Percentiles rank a stretch among this genome's conserved stretches.
Evolutionary conservation across 2,113 vertebrate genomes (phyloP).

Genomic region (Paralichthys olivaceus): DNA sequence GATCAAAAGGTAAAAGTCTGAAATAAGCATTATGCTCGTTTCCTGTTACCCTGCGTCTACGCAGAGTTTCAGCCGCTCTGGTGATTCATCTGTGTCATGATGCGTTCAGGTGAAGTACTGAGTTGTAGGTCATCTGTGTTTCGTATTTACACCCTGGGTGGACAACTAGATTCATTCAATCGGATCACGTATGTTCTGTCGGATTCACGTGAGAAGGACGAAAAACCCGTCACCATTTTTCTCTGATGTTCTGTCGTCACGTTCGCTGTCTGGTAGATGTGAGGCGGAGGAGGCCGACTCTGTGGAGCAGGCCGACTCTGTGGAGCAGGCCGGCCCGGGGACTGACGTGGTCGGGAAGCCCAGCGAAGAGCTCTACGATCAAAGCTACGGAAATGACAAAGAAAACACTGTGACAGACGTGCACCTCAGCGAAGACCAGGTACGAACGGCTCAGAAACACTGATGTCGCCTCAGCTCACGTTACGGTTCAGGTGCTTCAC

Average conservation of each 20-base stretch:
- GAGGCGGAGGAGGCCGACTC: constrained; percentile 22
- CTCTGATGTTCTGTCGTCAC: not conserved
- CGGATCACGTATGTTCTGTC: no score
- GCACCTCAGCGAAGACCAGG: constrained; percentile 31
- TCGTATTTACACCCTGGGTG: no score
- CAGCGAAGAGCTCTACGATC: constrained; percentile 71
- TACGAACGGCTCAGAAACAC: not conserved
- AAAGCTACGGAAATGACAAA: constrained; percentile 66
- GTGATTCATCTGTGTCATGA: no score
- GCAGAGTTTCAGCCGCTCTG: no score
- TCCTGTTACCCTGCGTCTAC: no score
- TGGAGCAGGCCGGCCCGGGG: constrained; percentile 60
- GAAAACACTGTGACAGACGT: constrained; percentile 62
- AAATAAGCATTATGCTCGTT: no score
- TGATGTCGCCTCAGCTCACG: not conserved
- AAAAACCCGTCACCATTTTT: no score
- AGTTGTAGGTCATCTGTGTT: not conserved
- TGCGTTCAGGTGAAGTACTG: not conserved
- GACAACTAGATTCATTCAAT: no score
- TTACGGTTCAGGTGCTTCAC: no score
- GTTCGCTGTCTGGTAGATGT: constrained; percentile 53
- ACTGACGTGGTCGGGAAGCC: constrained; percentile 61
- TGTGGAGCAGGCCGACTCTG: constrained; percentile 55
- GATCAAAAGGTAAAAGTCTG: constrained; percentile 68
- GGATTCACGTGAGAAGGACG: no score